These are phyloP conservation scores for Macrocentrus cingulum DNA, from an alignment of 1,140 invertebrate species.

Conservation along the genomic window DNA sequence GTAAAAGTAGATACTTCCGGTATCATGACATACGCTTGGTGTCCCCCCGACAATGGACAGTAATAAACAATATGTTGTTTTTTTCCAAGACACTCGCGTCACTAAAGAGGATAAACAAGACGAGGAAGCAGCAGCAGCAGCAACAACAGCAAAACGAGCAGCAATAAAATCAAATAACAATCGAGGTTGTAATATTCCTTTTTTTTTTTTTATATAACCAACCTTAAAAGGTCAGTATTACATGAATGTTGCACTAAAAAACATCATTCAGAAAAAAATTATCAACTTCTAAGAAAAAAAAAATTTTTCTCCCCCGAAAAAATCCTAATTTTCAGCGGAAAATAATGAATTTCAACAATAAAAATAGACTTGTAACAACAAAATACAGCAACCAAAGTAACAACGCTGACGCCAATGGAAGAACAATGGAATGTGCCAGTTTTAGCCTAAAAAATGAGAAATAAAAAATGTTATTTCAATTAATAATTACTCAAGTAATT, in stretches of 20 bases:
- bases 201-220: too few relatives aligned
- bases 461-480: neutral
- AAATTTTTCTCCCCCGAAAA: too few relatives aligned
- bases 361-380: neutral
- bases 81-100: neutral
- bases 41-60: neutral
- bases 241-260: too few relatives aligned
- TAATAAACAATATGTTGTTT: neutral
- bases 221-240: too few relatives aligned
- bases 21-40: neutral
- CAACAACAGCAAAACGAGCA: too few relatives aligned
- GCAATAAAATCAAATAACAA: conserved; percentile 19
- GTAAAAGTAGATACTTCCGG: too few relatives aligned
- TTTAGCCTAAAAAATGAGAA: conserved; percentile 25
- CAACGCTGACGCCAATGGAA: conserved; percentile 11
- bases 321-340: too few relatives aligned
- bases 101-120: too few relatives aligned
- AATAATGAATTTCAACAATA: neutral
- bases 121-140: too few relatives aligned
- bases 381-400: conserved; percentile 16
- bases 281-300: neutral
- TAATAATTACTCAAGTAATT: neutral
- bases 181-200: too few relatives aligned
- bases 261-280: neutral
- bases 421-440: conserved; percentile 24